Conservation (phyloP, 2,797 vertebrate genomes). For the Phoeniculus purpureus region DNA sequence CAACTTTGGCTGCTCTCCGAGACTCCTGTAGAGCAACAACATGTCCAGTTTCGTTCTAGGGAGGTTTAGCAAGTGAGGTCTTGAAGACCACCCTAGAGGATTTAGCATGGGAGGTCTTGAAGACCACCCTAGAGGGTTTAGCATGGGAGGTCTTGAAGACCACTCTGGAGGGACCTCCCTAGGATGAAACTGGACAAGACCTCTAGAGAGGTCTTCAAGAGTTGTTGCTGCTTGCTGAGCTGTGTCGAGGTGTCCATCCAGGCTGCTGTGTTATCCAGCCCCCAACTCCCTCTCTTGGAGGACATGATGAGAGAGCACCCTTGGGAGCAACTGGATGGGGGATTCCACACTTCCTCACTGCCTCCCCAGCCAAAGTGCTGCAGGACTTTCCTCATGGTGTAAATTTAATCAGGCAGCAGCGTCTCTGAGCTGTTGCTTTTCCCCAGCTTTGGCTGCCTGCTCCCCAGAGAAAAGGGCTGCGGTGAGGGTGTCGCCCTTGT, state of each 20-base stretch:
- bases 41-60: background rate
- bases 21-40: background rate
- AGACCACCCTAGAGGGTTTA: no score
- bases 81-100: no score
- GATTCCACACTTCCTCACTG: fast-evolving
- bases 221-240: background rate
- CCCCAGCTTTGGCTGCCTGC: background rate
- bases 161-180: no score
- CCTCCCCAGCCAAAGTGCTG: background rate
- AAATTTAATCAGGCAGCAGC: background rate
- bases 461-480: background rate
- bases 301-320: fast-evolving
- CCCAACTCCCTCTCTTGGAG: fast-evolving
- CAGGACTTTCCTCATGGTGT: background rate
- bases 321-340: background rate
- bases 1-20: fast-evolving
- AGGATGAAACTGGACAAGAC: no score
- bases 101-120: no score
- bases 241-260: background rate
- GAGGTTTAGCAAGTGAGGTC: background rate
- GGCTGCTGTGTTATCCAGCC: background rate
- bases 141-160: no score
- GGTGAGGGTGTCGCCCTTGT: background rate
- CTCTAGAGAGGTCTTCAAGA: no score
- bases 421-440: background rate